Conservation (phyloP, 2,113 vertebrate species). For the Eurypyga helias region DNA sequence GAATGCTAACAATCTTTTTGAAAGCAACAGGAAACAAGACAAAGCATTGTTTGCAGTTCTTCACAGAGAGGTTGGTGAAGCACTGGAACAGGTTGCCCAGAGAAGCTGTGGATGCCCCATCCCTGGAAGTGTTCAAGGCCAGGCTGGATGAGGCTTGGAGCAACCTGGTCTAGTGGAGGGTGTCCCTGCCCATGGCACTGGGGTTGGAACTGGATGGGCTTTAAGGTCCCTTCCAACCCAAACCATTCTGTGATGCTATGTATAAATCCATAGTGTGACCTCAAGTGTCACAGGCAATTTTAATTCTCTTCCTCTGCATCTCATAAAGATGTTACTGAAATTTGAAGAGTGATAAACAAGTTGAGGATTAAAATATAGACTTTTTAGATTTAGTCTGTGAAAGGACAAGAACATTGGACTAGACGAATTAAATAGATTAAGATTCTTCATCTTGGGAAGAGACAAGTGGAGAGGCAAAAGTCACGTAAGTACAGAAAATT, state of each 20-base stretch:
- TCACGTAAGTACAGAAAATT: background rate
- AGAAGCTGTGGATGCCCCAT: too few relatives aligned
- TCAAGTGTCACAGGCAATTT: background rate
- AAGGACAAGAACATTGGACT: background rate
- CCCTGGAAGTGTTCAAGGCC: too few relatives aligned
- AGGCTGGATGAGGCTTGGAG: too few relatives aligned
- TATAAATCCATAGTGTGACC: background rate
- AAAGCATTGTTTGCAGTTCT: background rate
- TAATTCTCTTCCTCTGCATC: background rate
- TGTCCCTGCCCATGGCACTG: too few relatives aligned
- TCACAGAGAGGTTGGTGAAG: too few relatives aligned
- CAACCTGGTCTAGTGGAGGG: too few relatives aligned
- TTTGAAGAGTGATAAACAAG: background rate
- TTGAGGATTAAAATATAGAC: background rate
- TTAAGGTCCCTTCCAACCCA: too few relatives aligned
- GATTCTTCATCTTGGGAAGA: background rate
- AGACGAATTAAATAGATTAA: background rate
- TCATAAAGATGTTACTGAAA: background rate
- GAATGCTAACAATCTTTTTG: background rate
- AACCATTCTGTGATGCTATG: too few relatives aligned
- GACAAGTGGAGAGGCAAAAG: background rate
- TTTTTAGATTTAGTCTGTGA: rapidly evolving
- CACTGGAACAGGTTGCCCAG: too few relatives aligned
- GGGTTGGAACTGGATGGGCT: too few relatives aligned
- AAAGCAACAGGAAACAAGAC: background rate